Evolutionary conservation across 2,113 vertebrate genomes (phyloP).

Genomic region (Hassar affinis): DNA sequence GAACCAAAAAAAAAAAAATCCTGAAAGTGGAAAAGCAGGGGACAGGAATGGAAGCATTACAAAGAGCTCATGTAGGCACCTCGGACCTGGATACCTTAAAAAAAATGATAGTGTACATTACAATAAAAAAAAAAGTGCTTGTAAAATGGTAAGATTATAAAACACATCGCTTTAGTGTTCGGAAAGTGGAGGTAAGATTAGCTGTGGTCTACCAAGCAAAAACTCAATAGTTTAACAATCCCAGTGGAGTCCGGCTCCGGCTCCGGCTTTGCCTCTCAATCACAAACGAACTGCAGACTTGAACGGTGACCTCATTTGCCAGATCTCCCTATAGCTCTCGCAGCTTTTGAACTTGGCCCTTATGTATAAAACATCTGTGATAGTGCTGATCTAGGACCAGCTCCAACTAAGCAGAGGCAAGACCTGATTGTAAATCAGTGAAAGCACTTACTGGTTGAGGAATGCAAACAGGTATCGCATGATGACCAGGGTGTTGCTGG

Average conservation of each 20-base stretch:
- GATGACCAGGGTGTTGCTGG: slow-evolving; percentile 86
- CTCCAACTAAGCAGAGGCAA: neutral
- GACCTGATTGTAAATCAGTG: neutral
- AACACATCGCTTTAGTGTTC: neutral
- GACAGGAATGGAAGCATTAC: slow-evolving; percentile 9
- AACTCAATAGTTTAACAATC: slow-evolving; percentile 10
- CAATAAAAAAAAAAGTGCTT: slow-evolving; percentile 18
- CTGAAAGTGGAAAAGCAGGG: neutral
- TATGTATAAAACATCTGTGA: slow-evolving; percentile 9
- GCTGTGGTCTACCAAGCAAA: slow-evolving; percentile 5
- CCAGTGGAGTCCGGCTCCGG: neutral
- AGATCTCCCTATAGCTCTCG: neutral
- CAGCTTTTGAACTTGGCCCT: slow-evolving; percentile 20
- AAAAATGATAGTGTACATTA: neutral
- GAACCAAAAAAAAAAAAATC: neutral
- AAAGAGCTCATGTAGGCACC: slow-evolving; percentile 18
- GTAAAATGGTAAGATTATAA: slow-evolving; percentile 32
- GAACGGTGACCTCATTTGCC: slow-evolving; percentile 14
- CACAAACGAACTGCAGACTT: slow-evolving; percentile 25
- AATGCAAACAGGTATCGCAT: slow-evolving; percentile 99
- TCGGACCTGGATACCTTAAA: neutral
- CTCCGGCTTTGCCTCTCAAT: slow-evolving; percentile 24
- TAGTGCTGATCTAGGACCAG: neutral
- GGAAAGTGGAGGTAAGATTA: slow-evolving; percentile 12
- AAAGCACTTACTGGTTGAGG: slow-evolving; percentile 91